Base-by-base conservation (phyloP, 1,140 invertebrate species). In the Drosophila lowei region DNA sequence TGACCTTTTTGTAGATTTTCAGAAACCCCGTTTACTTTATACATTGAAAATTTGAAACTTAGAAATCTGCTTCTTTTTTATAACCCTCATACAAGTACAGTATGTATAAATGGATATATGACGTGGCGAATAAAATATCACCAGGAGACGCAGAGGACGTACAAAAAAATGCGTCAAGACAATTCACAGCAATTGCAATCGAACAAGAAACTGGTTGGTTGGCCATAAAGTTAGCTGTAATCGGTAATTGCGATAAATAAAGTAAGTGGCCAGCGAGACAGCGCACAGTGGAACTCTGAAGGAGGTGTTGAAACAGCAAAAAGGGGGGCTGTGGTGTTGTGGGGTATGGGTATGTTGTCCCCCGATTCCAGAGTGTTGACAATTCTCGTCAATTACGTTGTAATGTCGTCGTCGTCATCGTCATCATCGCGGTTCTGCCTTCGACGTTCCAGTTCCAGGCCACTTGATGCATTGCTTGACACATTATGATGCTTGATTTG, bases 401-500 rank as follows among this genome's bases (percentile, higher is more conserved):
- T 90, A 84, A 80, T 90, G 85, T 38, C 72, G 67, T 78, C 61
- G 66, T 48, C 58, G 7, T 7, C 41, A 3, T 30, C 49, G 2
- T n/a, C 43, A 8, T 15, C 48, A 16, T 50, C n/a, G 18, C 30
- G 18, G 28, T 25, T 43, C 25, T 23, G 71, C 42, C 48, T 53
- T 28, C 47, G 53, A 65, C 63, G 55, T 57, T 65, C 65, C 81
- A 73, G 66, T 80, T 86, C 58, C 28, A 58, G 47, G 49, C 62
- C 67, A 79, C 71, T 86, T 86, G 77, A 88, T 79, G 83, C 81
- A 86, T 86, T 79, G 83, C 78, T 81, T 86, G 81, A 88, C 83
- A 86, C 81, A 88, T 86, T 86, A 86, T 86, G 81, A 86, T 86
- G 81, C 83, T 86, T 86, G 81, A 86, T 86, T 86, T 86, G 81